A percentile compares a stretch with the other conserved stretches of the same genome.
Evolutionary conservation across 2,797 vertebrate genomes (phyloP).

Genomic region (Acanthiza pusilla): DNA sequence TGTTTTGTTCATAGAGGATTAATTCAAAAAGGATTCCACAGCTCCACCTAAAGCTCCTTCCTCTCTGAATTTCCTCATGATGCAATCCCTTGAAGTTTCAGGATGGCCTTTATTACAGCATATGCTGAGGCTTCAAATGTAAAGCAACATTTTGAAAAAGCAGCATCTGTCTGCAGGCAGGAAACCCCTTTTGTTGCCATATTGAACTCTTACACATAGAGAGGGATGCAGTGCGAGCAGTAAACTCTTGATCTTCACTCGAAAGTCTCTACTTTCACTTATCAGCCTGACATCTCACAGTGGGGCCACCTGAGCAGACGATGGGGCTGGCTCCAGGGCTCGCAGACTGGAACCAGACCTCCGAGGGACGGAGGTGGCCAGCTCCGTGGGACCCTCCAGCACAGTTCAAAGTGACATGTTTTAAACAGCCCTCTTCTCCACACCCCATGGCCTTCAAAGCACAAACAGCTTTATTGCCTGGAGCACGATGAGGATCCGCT

Average conservation of each 20-base stretch:
- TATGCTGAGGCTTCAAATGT: conserved; percentile 29
- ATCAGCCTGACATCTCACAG: conserved; percentile 89
- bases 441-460: conserved; percentile 76
- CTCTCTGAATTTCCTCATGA: conserved; percentile 32
- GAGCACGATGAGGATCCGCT: background rate
- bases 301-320: conserved; percentile 83
- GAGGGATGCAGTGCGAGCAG: conserved; percentile 34
- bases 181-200: conserved; percentile 47
- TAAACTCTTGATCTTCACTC: conserved; percentile 63
- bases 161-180: conserved; percentile 54
- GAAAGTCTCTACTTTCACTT: conserved; percentile 69
- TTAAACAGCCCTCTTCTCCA: conserved; percentile 52
- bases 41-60: conserved; percentile 46
- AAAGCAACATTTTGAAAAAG: conserved; percentile 19
- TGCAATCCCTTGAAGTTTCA: conserved; percentile 25
- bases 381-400: conserved; percentile 70
- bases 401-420: conserved; percentile 80
- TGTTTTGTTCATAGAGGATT: background rate
- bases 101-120: conserved; percentile 49
- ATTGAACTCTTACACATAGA: conserved; percentile 41
- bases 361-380: conserved; percentile 53
- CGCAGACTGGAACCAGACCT: conserved; percentile 71
- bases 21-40: conserved; percentile 23
- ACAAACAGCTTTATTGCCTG: conserved; percentile 55
- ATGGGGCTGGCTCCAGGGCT: conserved; percentile 82